Evolutionary conservation across 2,888 invertebrate genomes (phyloP).

Genomic region (Clostera curtula): DNA sequence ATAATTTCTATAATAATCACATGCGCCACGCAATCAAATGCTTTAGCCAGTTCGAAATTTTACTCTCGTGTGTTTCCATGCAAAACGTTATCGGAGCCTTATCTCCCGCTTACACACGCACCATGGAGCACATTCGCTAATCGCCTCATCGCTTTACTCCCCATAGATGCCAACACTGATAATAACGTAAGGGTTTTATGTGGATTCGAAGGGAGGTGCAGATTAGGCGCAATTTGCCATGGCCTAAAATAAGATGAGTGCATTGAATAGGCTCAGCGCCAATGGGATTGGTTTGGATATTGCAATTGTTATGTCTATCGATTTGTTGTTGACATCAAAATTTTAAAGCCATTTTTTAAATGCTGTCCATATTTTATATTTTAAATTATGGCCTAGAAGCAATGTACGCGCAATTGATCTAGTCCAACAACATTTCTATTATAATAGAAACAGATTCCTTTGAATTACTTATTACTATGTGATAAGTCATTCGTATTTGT

Average conservation of each 20-base stretch:
- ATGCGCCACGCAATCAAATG: too few species aligned
- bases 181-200: constrained; percentile 52
- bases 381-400: too few species aligned
- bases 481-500: too few species aligned
- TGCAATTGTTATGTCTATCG: too few species aligned
- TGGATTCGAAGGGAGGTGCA: constrained; percentile 46
- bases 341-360: too few species aligned
- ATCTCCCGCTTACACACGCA: constrained; percentile 51
- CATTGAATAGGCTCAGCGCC: constrained; percentile 24
- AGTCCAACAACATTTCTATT: too few species aligned
- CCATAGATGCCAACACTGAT: constrained; percentile 50
- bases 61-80: constrained; percentile 12
- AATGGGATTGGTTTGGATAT: constrained; percentile 22
- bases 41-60: too few species aligned
- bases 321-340: too few species aligned
- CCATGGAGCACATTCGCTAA: constrained; percentile 53
- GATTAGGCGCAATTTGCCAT: constrained; percentile 63
- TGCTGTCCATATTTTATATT: too few species aligned
- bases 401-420: too few species aligned
- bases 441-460: too few species aligned
- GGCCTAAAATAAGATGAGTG: constrained; percentile 42
- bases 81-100: constrained; percentile 41
- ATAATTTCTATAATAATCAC: background rate
- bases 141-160: constrained; percentile 53
- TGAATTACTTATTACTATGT: too few species aligned